These are phyloP conservation scores for Epirrita christyi DNA, from an alignment of 2,888 invertebrate species.

Conservation along the genomic window DNA sequence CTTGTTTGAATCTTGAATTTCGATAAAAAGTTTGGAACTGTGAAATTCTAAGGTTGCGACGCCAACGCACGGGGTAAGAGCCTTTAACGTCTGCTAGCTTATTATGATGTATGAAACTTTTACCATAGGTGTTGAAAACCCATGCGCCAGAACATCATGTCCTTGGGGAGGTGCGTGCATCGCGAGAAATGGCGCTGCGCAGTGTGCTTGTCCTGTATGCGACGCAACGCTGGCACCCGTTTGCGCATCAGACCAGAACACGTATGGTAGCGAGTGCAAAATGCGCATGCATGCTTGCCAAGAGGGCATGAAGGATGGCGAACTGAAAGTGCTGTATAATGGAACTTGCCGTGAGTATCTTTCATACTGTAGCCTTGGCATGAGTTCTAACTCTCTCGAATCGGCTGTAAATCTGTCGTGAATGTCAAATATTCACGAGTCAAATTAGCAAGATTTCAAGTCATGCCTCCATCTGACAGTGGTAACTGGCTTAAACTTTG, in stretches of 20 bases:
- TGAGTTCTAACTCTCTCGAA: too few relatives aligned
- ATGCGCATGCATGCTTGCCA: constrained; percentile 93
- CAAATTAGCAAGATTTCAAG: too few relatives aligned
- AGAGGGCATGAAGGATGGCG: constrained; percentile 86
- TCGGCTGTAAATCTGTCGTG: too few relatives aligned
- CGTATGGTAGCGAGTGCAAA: constrained; percentile 93
- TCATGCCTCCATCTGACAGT: too few relatives aligned
- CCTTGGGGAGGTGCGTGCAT: constrained; percentile 88
- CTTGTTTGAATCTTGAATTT: too few relatives aligned
- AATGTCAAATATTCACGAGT: too few relatives aligned
- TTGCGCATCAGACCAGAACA: constrained; percentile 91
- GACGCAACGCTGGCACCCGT: constrained; percentile 90
- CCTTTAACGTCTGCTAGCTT: too few relatives aligned
- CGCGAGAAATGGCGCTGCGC: constrained; percentile 86
- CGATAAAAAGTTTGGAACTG: too few relatives aligned
- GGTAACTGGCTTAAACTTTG: too few relatives aligned
- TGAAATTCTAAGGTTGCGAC: not conserved
- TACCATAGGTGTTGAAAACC: constrained; percentile 79
- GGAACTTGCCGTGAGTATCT: constrained; percentile 77
- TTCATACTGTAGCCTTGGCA: too few relatives aligned
- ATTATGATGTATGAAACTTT: not conserved
- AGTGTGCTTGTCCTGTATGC: constrained; percentile 90
- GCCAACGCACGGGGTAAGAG: too few relatives aligned
- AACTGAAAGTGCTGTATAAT: constrained; percentile 86
- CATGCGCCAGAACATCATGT: constrained; percentile 85